These are phyloP conservation scores for Ferdinandea cuprea DNA, from an alignment of 2,888 invertebrate species.

Conservation along the genomic window DNA sequence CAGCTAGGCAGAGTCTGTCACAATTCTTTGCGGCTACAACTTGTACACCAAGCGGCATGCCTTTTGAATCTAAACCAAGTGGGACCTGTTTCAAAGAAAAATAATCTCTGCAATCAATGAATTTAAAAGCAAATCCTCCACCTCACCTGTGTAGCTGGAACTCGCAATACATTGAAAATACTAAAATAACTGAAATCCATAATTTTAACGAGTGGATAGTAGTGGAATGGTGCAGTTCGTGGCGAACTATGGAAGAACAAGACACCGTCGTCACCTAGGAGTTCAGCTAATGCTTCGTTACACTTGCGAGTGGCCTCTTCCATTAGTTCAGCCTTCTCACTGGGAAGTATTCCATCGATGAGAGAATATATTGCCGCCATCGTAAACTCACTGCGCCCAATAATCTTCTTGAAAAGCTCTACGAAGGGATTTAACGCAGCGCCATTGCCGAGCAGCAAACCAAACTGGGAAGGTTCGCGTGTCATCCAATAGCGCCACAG, in stretches of 20 bases:
- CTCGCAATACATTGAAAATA: conserved; percentile 91
- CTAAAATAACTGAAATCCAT: conserved; percentile 94
- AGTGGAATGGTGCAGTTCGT: conserved; percentile 91
- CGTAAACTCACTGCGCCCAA: conserved; percentile 87
- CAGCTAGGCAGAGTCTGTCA: conserved; percentile 93
- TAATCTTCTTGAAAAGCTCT: conserved; percentile 86
- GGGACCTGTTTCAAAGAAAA: conserved; percentile 85
- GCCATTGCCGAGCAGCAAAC: conserved; percentile 86
- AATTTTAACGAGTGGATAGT: conserved; percentile 89
- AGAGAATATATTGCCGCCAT: conserved; percentile 88
- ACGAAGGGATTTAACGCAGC: conserved; percentile 84
- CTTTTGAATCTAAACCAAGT: conserved; percentile 91
- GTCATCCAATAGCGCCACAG: conserved; percentile 92
- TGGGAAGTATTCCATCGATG: conserved; percentile 87
- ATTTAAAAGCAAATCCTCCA: conserved; percentile 18
- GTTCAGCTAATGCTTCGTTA: conserved; percentile 85
- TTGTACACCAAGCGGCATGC: conserved; percentile 94
- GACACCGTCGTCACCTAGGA: conserved; percentile 91
- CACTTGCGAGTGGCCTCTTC: conserved; percentile 85
- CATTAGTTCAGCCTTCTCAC: conserved; percentile 87
- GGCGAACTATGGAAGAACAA: conserved; percentile 93
- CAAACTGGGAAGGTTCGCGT: conserved; percentile 87
- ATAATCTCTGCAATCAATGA: background rate
- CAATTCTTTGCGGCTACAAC: conserved; percentile 92
- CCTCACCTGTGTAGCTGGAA: conserved; percentile 91